Evolutionary conservation across 1,140 invertebrate species (phyloP).

Genomic region (Arctopsyche grandis): DNA sequence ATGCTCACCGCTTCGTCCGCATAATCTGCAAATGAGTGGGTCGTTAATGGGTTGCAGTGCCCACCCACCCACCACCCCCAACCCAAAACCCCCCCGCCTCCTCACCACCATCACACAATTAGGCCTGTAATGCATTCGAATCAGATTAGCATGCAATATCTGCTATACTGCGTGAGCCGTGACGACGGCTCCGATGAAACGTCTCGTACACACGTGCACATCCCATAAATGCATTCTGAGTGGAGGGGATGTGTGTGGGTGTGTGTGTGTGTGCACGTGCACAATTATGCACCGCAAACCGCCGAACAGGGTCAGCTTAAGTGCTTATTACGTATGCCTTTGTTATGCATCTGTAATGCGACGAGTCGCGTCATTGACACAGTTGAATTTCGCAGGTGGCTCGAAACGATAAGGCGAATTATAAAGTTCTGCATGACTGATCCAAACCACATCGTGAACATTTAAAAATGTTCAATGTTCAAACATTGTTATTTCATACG

Average conservation of each 20-base stretch:
- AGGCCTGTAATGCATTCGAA: conserved; percentile 47
- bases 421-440: not conserved
- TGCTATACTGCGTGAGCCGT: not conserved
- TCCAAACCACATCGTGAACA: too few species aligned
- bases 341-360: too few species aligned
- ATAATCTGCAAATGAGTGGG: not conserved
- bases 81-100: too few species aligned
- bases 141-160: conserved; percentile 44
- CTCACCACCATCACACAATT: conserved; percentile 20
- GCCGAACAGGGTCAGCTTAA: too few species aligned
- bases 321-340: too few species aligned
- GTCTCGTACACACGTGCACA: not conserved
- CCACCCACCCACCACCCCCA: too few species aligned
- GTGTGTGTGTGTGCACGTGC: not conserved
- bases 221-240: not conserved
- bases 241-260: too few species aligned
- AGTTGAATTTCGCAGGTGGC: not conserved
- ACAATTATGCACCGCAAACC: not conserved
- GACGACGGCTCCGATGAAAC: not conserved
- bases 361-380: too few species aligned
- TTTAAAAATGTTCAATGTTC: too few species aligned
- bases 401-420: not conserved
- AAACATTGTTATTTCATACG: too few species aligned
- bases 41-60: conserved; percentile 8
- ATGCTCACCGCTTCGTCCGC: too few species aligned